A percentile compares a stretch with the other conserved stretches of the same genome.
Evolutionary conservation across 2,113 vertebrate species (phyloP).

Genomic region (Heloderma charlesbogerti): DNA sequence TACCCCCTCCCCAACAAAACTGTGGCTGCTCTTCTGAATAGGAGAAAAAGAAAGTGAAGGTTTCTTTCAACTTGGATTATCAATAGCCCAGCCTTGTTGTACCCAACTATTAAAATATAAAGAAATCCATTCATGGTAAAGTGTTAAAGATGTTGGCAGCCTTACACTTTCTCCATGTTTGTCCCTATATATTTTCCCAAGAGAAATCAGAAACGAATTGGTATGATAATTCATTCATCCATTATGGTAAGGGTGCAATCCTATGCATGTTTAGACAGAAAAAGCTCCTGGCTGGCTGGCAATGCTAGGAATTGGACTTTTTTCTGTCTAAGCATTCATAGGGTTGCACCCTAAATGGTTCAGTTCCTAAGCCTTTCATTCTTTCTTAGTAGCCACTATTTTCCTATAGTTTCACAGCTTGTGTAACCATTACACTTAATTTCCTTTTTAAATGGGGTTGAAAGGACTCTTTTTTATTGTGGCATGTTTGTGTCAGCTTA

Average conservation of each 20-base stretch:
- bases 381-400: background rate
- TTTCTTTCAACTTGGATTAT: background rate
- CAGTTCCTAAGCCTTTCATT: background rate
- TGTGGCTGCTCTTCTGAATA: too few species aligned
- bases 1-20: background rate
- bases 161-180: conserved; percentile 18
- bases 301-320: too few species aligned
- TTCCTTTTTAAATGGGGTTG: background rate
- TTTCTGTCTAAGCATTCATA: too few species aligned
- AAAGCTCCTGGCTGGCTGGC: too few species aligned
- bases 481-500: background rate
- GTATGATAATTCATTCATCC: conserved; percentile 29
- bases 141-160: conserved; percentile 9
- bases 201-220: conserved; percentile 21
- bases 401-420: background rate
- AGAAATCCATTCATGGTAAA: background rate
- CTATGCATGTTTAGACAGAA: too few species aligned
- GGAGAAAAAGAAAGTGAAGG: background rate
- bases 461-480: background rate
- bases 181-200: background rate
- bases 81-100: background rate
- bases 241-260: background rate
- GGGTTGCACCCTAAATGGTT: background rate
- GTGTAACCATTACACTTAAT: background rate
- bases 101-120: background rate